Evolutionary conservation across 2,888 invertebrate genomes (phyloP).

Genomic region (Toxonevra muliebris): DNA sequence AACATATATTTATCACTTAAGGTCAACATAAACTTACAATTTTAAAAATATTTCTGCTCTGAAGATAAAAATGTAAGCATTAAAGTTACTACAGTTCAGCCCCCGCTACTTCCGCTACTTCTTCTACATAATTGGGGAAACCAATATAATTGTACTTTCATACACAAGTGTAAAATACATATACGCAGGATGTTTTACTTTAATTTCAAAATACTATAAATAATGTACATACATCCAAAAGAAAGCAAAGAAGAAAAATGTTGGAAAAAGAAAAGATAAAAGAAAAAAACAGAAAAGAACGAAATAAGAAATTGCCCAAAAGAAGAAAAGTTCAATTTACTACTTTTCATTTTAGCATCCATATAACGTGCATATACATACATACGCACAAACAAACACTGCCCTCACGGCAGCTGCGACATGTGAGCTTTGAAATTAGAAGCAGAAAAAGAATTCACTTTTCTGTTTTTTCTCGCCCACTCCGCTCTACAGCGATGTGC

Average conservation of each 20-base stretch:
- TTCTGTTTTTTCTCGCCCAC: neutral
- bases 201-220: conserved; percentile 21
- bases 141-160: neutral
- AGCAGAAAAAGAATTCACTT: conserved; percentile 7
- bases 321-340: conserved; percentile 58
- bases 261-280: conserved; percentile 32
- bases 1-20: too few species aligned
- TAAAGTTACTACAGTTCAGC: too few species aligned
- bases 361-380: conserved; percentile 15
- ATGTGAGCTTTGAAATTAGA: conserved; percentile 8
- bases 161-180: conserved; percentile 15
- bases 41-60: too few species aligned
- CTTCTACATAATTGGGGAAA: neutral
- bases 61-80: too few species aligned
- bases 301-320: conserved; percentile 26
- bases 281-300: conserved; percentile 45
- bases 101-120: too few species aligned
- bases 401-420: neutral
- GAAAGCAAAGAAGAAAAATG: conserved; percentile 47
- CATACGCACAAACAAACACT: conserved; percentile 6
- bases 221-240: conserved; percentile 12
- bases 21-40: too few species aligned
- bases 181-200: conserved; percentile 2
- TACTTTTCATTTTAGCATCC: conserved; percentile 58
- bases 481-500: neutral